phyloP scores from a whole-genome alignment of 1,140 invertebrate species.

The Oncopeltus fasciatus region DNA sequence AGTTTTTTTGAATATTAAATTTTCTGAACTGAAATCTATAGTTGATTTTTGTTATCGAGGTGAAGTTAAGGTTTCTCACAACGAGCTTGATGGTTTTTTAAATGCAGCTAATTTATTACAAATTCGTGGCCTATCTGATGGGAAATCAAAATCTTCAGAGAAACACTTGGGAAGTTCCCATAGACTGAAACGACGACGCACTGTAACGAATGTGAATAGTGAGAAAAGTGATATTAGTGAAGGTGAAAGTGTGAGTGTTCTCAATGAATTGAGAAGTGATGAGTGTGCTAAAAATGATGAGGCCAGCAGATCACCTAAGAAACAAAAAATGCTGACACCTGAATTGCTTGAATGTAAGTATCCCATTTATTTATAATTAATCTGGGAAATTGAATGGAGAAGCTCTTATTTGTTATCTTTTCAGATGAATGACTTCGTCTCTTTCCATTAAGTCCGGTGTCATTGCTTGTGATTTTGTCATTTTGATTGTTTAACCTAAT shows the following conservation, averaged over 20 bases:
- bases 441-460: no score
- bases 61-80: slow-evolving; percentile 84
- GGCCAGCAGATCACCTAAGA: not conserved
- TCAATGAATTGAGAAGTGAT: not conserved
- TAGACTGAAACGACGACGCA: not conserved
- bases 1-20: slow-evolving; percentile 80
- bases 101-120: slow-evolving; percentile 82
- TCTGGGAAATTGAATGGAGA: no score
- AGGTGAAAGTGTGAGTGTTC: not conserved
- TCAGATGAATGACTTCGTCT: no score
- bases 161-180: not conserved
- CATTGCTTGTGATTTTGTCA: no score
- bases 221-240: slow-evolving; percentile 2
- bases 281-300: not conserved
- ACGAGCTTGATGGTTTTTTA: slow-evolving; percentile 71
- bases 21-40: slow-evolving; percentile 77
- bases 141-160: slow-evolving; percentile 42
- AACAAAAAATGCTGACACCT: not conserved
- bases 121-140: slow-evolving; percentile 64
- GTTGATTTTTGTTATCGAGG: slow-evolving; percentile 90
- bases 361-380: no score
- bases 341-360: not conserved
- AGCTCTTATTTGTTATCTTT: no score
- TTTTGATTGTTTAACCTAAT: no score
- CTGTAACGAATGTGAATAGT: not conserved